These are phyloP conservation scores for Melanotaenia nigrans DNA, from an alignment of 2,797 vertebrate species.

Conservation along the genomic window DNA sequence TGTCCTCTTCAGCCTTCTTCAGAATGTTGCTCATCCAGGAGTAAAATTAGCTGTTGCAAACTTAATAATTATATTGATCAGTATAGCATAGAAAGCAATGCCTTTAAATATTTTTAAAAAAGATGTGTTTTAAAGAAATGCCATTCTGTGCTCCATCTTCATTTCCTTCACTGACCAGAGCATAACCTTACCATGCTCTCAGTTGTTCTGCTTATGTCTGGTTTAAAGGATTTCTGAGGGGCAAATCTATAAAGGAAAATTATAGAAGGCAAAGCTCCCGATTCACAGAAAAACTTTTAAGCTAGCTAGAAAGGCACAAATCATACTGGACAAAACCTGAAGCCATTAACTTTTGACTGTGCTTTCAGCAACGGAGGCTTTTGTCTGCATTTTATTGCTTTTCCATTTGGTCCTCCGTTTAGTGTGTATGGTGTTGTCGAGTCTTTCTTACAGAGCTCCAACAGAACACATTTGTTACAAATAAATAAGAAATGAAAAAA, in stretches of 20 bases:
- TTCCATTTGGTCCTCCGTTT: background rate
- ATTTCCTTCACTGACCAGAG: background rate
- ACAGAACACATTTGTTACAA: background rate
- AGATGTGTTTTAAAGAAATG: background rate
- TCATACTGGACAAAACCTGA: background rate
- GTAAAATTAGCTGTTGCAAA: conserved; percentile 1
- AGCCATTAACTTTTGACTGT: background rate
- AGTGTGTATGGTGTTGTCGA: background rate
- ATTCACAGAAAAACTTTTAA: background rate
- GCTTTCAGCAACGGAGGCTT: background rate
- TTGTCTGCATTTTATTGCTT: background rate
- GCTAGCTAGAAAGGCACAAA: background rate
- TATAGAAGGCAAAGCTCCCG: background rate
- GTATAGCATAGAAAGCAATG: background rate
- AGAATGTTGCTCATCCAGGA: background rate
- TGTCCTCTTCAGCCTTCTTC: background rate
- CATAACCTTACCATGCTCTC: background rate
- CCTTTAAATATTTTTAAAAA: background rate
- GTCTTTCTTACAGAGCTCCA: background rate
- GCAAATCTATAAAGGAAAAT: background rate
- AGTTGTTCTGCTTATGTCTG: background rate
- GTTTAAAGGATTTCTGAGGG: background rate
- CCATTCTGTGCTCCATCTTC: background rate
- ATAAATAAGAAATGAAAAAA: background rate
- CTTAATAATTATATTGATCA: background rate